A percentile compares a stretch with the other conserved stretches of the same genome.
These are phyloP conservation scores for Gymnoscelis rufifasciata DNA, from an alignment of 2,888 invertebrate species.

Conservation along the genomic window DNA sequence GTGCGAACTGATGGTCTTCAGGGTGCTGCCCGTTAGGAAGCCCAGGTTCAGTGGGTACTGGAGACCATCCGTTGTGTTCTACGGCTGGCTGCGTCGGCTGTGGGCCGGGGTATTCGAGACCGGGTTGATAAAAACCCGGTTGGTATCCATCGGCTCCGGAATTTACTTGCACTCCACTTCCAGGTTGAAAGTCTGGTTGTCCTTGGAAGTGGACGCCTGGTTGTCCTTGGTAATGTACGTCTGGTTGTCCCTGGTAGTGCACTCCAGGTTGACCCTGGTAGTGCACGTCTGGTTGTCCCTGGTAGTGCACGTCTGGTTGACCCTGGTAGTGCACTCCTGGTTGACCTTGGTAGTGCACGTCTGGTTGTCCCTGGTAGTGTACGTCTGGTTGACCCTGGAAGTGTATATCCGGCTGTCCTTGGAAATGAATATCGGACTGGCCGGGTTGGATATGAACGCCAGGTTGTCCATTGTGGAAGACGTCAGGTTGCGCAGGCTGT, in stretches of 20 bases:
- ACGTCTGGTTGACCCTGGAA: constrained; percentile 24
- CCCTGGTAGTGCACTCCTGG: constrained; percentile 21
- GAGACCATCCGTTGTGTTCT: constrained; percentile 70
- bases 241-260: constrained; percentile 27
- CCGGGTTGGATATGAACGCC: constrained; percentile 36
- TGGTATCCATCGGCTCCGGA: constrained; percentile 12
- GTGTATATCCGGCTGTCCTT: constrained; percentile 18
- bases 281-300: constrained; percentile 28
- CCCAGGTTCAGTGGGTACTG: constrained; percentile 49
- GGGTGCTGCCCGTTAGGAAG: constrained; percentile 40
- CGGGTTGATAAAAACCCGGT: constrained; percentile 13
- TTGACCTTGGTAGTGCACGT: constrained; percentile 26
- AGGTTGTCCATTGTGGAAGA: constrained; percentile 29
- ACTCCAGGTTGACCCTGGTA: constrained; percentile 20
- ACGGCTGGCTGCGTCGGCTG: constrained; percentile 42
- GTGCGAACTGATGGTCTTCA: constrained; percentile 51
- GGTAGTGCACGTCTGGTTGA: constrained; percentile 23
- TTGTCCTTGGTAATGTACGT: constrained; percentile 29
- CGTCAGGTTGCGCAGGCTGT: constrained; percentile 26
- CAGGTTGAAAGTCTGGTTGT: constrained; percentile 33
- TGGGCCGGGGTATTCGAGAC: constrained; percentile 23
- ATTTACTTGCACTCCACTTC: constrained; percentile 9
- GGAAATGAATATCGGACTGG: constrained; percentile 34
- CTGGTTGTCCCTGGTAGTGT: constrained; percentile 22
- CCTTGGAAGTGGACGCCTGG: constrained; percentile 20